Evolutionary conservation across 2,797 vertebrate genomes (phyloP).

Genomic region (Acanthopagrus latus): DNA sequence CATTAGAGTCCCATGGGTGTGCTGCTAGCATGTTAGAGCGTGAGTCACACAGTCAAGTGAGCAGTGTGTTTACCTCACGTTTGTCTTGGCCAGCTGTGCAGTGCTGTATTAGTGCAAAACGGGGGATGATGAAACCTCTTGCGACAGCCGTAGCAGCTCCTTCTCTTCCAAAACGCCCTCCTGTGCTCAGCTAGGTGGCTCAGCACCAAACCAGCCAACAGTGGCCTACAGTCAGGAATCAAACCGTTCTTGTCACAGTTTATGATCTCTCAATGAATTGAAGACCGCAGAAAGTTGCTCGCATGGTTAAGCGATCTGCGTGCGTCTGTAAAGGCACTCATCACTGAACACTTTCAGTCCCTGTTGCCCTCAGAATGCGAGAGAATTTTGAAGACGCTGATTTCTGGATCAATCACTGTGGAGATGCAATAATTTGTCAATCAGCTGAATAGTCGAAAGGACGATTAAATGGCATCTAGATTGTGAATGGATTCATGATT

Average conservation of each 20-base stretch:
- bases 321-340: neutral
- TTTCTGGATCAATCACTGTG: no score
- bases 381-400: no score
- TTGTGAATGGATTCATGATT: no score
- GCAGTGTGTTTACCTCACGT: slow-evolving; percentile 49
- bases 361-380: no score
- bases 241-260: neutral
- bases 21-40: slow-evolving; percentile 33
- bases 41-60: slow-evolving; percentile 60
- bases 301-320: neutral
- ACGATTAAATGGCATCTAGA: no score
- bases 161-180: neutral
- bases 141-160: slow-evolving; percentile 7
- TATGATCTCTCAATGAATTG: neutral
- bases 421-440: no score
- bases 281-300: neutral
- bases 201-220: neutral
- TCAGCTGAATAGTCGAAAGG: no score
- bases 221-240: neutral
- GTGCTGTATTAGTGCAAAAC: slow-evolving; percentile 26
- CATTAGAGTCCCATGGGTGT: slow-evolving; percentile 38
- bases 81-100: slow-evolving; percentile 54
- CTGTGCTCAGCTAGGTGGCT: slow-evolving; percentile 12
- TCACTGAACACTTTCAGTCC: neutral
- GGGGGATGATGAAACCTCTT: slow-evolving; percentile 46